Base-by-base conservation (phyloP, 2,113 vertebrate species). In the Xiphorhynchus elegans region DNA sequence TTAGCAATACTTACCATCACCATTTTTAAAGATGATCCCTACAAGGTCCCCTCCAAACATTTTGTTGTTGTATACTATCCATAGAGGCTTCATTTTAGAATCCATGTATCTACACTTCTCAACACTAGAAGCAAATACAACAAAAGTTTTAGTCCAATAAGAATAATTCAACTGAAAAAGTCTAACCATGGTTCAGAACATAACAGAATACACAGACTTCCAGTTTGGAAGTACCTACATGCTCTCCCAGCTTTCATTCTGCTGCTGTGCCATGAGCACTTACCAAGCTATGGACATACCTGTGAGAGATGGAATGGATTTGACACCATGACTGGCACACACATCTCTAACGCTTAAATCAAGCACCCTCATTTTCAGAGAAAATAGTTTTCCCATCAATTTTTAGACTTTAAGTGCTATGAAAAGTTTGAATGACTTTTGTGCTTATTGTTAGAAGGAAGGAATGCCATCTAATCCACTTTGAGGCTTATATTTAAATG, bases 41-140 rank as follows among this genome's bases (percentile, higher is more conserved):
- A 99, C 98, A 2, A 98, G 98, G 95, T 99, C 99, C 73, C 99
- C 99, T 55, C 97, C 98, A 96, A 99, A 98, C 90, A 99, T 98
- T 96, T 99, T 99, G 96, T 99, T 99, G 96, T 98, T 99, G 96
- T 99, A 99, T 19, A 99, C 99, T 49, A 99, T 98, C 99, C 99
- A 99, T 14, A 99, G 98, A 25, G 99, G 99, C 95, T 99, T 99
- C 99, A 99, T 99, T 97, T 99, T 99, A 31, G 99, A 99, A 98
- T 99, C 99, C 99, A 99, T 99, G 39, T 99, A 99, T 62, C 98
- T 99, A 97, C 99, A 99, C 91, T 98, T 99, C 86, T 99, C 99
- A 97, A 99, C 98, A 94, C 99, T 99, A 95, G 72, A 95, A 86
- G 15, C 59, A 96, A 83, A 96, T 13, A 70, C 11, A 84, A 69